phyloP scores from a whole-genome alignment of 1,140 invertebrate species.

The Lucilia sericata region DNA sequence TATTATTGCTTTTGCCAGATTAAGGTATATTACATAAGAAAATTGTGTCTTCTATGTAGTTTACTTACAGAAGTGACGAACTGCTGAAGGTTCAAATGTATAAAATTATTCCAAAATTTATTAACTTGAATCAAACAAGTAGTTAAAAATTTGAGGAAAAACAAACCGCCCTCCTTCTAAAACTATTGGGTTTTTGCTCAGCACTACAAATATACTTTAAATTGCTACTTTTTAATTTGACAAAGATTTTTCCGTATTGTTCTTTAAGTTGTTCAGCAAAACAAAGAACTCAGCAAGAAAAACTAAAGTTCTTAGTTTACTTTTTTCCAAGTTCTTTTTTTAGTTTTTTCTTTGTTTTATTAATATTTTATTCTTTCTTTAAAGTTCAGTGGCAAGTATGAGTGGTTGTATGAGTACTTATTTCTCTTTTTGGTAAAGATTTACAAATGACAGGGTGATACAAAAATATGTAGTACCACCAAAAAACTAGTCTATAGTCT shows the following conservation, averaged over 20 bases:
- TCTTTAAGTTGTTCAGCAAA: not conserved
- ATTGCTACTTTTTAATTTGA: conserved; percentile 22
- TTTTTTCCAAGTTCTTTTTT: not conserved
- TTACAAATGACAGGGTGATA: not conserved
- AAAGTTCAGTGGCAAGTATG: conserved; percentile 19
- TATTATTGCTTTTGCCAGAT: too few species aligned
- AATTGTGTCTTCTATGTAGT: too few species aligned
- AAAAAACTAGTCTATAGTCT: too few species aligned
- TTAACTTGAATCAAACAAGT: too few species aligned
- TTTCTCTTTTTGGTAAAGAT: not conserved
- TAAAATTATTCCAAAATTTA: too few species aligned
- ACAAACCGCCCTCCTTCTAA: too few species aligned
- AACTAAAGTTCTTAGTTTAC: not conserved
- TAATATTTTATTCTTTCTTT: not conserved
- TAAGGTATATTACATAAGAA: too few species aligned
- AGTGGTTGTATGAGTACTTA: too few species aligned
- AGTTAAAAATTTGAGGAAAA: too few species aligned
- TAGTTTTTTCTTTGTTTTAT: not conserved
- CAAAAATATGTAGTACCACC: not conserved
- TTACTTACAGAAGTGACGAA: too few species aligned
- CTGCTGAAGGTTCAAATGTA: too few species aligned
- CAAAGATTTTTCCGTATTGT: conserved; percentile 11
- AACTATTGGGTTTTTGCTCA: too few species aligned
- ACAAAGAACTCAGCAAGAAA: not conserved
- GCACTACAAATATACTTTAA: not conserved